Base-by-base conservation (phyloP, 1,140 invertebrate species). In the Elymnias hypermnestra region DNA sequence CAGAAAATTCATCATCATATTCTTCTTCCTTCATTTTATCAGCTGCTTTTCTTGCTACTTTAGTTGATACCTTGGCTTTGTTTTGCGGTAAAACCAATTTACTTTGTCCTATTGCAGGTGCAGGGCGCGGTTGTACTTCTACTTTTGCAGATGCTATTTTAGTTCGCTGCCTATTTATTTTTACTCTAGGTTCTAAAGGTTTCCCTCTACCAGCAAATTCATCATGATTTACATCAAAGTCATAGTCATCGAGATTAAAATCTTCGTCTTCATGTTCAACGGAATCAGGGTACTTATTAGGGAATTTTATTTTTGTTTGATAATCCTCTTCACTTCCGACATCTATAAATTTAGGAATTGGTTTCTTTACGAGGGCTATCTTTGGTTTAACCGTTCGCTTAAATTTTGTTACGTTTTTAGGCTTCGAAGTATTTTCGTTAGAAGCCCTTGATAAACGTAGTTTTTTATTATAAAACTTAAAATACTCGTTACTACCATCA, bases 201-300 rank as follows among this genome's bases (percentile, higher is more conserved):
- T 83, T 83, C 0, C 71, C 57, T 53, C 73, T 61, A 0, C 69
- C 63, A n/a, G 53, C 40, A 15, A 64, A 83, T 44, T 83, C 79
- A 23, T 83, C 79, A 31, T 81, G 79, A 46, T 73, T 71, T 0
- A 79, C 50, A 47, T 81, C 79, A 40, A 83, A 83, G 22, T 83
- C 79, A 10, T 83, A 83, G 35, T 83, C 79, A 21, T 77, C 65
- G 9, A 81, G 17, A 55, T 71, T 79, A 28, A 79, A 81, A 42
- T 83, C 79, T 52, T 81, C 76, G 15, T 83, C 79, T 58, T 83
- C 79, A 17, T 75, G 68, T 45, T 81, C 79, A 1, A 56, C 57
- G 0, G 69, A 73, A 26, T 79, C 76, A 17, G 40, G 28, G 2
- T 47, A 44, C 23, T 53, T 66, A 25, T 39, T 25, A 6, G 49